Conservation (phyloP, 2,113 vertebrate genomes). For the Tricholaema leucomelas region DNA sequence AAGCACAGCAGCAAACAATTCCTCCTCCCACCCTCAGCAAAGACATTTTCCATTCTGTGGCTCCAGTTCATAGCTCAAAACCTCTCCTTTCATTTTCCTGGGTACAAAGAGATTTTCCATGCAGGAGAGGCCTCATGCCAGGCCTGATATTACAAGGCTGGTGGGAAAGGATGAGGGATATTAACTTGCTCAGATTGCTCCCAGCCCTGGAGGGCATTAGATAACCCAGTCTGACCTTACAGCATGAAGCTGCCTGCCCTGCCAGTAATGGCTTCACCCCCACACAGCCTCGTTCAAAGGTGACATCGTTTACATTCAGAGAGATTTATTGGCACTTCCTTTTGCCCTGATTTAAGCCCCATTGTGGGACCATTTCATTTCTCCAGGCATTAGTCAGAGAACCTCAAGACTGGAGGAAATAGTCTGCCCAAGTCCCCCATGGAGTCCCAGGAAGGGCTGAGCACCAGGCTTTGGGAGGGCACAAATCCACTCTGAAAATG, state of each 20-base stretch:
- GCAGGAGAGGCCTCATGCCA: background rate
- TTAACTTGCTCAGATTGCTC: background rate
- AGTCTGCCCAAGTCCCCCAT: accelerated
- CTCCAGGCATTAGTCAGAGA: background rate
- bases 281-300: background rate
- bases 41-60: background rate
- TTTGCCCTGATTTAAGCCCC: background rate
- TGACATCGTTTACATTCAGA: background rate
- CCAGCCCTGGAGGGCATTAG: background rate
- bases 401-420: background rate
- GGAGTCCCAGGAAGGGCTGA: background rate
- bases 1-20: background rate
- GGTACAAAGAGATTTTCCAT: background rate
- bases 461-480: background rate
- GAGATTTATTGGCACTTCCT: background rate
- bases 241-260: background rate
- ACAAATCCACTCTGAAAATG: accelerated
- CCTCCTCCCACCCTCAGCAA: background rate
- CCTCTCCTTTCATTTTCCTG: background rate
- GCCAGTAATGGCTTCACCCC: background rate
- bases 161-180: background rate
- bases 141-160: background rate
- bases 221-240: background rate
- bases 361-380: background rate
- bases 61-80: background rate